Evolutionary conservation across 1,140 invertebrate species (phyloP).

Genomic region (Aphelenchoides fujianensis): DNA sequence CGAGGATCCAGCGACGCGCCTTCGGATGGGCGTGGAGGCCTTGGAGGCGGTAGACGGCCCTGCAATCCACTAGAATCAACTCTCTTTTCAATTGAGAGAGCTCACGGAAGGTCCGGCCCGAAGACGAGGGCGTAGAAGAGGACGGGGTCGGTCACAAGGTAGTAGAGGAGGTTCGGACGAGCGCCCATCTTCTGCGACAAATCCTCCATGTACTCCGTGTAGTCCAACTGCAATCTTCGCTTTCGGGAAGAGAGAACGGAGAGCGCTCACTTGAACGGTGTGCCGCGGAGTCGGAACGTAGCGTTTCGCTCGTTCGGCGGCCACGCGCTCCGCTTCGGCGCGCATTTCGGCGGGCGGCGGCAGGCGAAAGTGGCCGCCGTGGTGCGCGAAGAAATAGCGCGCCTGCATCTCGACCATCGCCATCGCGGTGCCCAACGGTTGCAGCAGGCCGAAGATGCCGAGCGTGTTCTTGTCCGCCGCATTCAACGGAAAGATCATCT

Average conservation of each 20-base stretch:
- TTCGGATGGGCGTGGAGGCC: slow-evolving; percentile 64
- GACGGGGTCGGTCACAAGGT: slow-evolving; percentile 8
- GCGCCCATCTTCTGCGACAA: slow-evolving; percentile 62
- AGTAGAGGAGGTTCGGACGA: slow-evolving; percentile 60
- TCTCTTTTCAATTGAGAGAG: too few species aligned
- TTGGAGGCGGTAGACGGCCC: slow-evolving; percentile 65
- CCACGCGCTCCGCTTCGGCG: slow-evolving; percentile 26
- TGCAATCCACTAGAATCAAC: too few species aligned
- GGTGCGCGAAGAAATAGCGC: slow-evolving; percentile 34
- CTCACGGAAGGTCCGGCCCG: slow-evolving; percentile 65
- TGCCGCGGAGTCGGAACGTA: slow-evolving; percentile 44
- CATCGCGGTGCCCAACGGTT: slow-evolving; percentile 50
- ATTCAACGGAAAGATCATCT: slow-evolving; percentile 64
- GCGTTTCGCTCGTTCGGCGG: slow-evolving; percentile 28
- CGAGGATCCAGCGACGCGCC: slow-evolving; percentile 55
- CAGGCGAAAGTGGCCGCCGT: slow-evolving; percentile 26
- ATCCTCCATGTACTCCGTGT: slow-evolving; percentile 61
- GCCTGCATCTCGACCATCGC: slow-evolving; percentile 50
- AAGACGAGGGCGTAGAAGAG: slow-evolving; percentile 42
- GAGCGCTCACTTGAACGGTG: slow-evolving; percentile 60
- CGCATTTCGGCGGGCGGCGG: slow-evolving; percentile 20
- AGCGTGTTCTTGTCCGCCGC: slow-evolving; percentile 47
- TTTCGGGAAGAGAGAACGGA: too few species aligned
- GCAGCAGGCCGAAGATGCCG: slow-evolving; percentile 64
- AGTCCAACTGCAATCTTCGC: too few species aligned